Evolutionary conservation across 2,888 invertebrate species (phyloP), one percentile per base, ranked within the genome.

Genomic region (Mystacides longicornis): DNA sequence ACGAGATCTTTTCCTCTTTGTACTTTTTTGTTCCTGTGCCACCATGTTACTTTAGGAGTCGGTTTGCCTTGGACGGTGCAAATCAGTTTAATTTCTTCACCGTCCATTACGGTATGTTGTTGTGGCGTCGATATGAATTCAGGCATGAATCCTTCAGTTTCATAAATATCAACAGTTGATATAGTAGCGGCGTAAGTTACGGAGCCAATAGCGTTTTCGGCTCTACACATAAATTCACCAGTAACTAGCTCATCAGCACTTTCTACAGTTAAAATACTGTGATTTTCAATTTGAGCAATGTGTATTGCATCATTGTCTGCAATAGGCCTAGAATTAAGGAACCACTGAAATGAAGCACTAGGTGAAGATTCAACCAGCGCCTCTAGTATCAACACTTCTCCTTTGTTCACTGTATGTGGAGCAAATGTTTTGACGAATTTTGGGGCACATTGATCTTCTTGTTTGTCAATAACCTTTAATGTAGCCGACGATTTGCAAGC

Each of bases 121-220:
- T 83, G 75, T 60, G 95, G 77, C 59, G 85, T 83, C 66, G 82
- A 81, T 20, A 85, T 72, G 67, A 97, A 90, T 63, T 81, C 78
- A 27, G 96, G 96, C 37, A 89, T 86, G 23, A 68, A 59, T 60
- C 61, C 68, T 54, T 66, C 77, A 71, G 63, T 62, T 49, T 18
- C 49, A 14, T 58, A 27, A 3, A 59, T 61, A 57, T 85, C 81
- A 31, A 83, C 67, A 20, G 86, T 70, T 64, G 81, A 78, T 3
- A 92, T 67, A 19, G 83, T 83, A 2, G 92, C 89, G 1, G 90
- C 88, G 63, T 87, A 87, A n/a, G 89, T 89, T 5, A 92, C 89
- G 0, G 90, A 90, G 9, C 95, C 95, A 49, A 85, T 87, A 50
- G 87, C 88, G 70, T 95, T 95, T 71, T 92, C 89, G 2, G 94